Base-by-base conservation (phyloP, 2,113 vertebrate species). In the Eptesicus fuscus region DNA sequence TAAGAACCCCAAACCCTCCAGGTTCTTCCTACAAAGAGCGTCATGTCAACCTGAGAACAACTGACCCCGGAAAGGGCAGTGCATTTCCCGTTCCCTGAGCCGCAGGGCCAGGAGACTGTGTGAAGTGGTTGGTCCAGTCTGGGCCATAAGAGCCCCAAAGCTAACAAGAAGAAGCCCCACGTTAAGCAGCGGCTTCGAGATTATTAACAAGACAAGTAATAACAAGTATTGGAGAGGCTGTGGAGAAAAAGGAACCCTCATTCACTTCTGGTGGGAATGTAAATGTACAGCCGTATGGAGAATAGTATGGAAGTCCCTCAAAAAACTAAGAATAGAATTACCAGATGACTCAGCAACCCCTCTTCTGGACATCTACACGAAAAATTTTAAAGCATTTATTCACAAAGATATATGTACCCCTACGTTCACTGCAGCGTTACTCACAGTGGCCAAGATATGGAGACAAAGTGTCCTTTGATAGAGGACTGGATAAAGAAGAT, bases 41-140 rank as follows among this genome's bases (percentile, higher is more conserved):
- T 20, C 1, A 1, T 7, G 32, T 9, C 22, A 12, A 5, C 18
- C 56, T 4, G 17, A 61, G 51, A 28, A 25, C 1, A 25, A 20
- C 1, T 30, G 23, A 37, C 59, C 0, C 53, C 7, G 13, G 4
- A 71, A 59, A 9, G n/a, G n/a, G 25, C 0, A 1, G 4, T 53
- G 30, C 63, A 44, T 28, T 65, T 25, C 42, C 59, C 14, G 3
- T 42, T 71, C 61, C 47, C 42, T 28, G 14, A 44, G 37, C 78
- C n/a, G 28, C 0, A 0, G 25, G 59, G 9, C 56, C 12, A 12
- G 79, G 28, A 44, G 56, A 61, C 78, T 61, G 25, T 80, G 53
- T 25, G 47, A 51, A 17, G 51, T 56, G 9, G 28, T 30, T 42
- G 35, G 74, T n/a, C 65, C 8, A 51, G 2, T 17, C 47, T 49